Base-by-base conservation (phyloP, 1,140 invertebrate species). In the Bombus turneri region DNA sequence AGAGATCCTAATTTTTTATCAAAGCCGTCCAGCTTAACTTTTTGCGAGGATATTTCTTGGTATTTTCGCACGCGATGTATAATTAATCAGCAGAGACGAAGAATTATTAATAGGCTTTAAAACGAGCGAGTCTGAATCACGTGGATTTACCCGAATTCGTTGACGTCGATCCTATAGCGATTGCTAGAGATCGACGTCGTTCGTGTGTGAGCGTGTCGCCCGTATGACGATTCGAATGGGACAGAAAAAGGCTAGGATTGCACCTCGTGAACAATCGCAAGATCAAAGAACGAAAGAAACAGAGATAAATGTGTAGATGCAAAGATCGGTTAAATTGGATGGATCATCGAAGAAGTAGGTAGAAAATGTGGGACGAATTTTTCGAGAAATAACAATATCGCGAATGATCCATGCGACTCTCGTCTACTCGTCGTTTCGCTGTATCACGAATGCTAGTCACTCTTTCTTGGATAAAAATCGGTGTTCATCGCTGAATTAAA, bases 21-120 rank as follows among this genome's bases (percentile, higher is more conserved):
- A 95, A 92, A 95, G 94, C 95, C 95, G 95, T 95, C 95, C 95
- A 95, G 93, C 94, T 95, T 95, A 94, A 94, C 93, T 94, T 90
- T 80, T 93, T 91, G 93, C 94, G 94, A 95, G 92, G 92, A 94
- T 95, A 95, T 95, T 93, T 93, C 93, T 93, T 93, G 91, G 92
- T 95, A 95, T 95, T 95, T 95, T 95, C 93, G 94, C 94, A 95
- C 91, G 91, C 90, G 88, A 93, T 86, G 90, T 91, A 90, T 90
- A 90, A 72, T 87, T 88, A 91, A 87, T 91, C 89, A 88, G 90
- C 90, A 88, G 53, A 86, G 72, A 88, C 83, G 64, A 88, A 74
- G 79, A 41, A 71, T 88, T 91, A 90, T 62, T 90, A 91, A 90
- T 90, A 87, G 89, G 88, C 90, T 90, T 89, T 78, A 57, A 78